These are phyloP conservation scores for Bradypodion pumilum DNA, from an alignment of 2,797 vertebrate genomes.

Conservation along the genomic window DNA sequence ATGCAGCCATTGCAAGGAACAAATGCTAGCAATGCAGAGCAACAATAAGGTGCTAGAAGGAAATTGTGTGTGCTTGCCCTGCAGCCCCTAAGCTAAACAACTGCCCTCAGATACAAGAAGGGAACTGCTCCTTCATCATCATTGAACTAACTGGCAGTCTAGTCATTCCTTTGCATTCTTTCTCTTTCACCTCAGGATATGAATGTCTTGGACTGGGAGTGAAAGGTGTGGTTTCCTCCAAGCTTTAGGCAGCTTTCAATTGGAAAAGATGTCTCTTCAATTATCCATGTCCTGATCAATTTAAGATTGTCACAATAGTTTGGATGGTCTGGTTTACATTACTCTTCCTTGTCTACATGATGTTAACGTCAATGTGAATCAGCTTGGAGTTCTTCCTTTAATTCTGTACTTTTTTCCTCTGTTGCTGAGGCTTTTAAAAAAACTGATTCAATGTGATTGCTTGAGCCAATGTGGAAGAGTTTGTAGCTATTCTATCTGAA, in stretches of 20 bases:
- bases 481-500: too few species aligned
- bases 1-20: neutral
- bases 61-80: neutral
- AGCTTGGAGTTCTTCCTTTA: too few species aligned
- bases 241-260: neutral
- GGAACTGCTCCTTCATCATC: neutral
- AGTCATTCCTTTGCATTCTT: neutral
- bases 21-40: neutral
- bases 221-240: neutral
- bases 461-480: too few species aligned
- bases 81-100: neutral
- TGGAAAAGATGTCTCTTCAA: neutral
- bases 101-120: neutral
- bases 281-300: neutral
- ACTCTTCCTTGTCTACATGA: too few species aligned
- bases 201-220: neutral
- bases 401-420: too few species aligned
- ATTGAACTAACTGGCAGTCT: neutral
- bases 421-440: too few species aligned
- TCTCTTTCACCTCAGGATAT: neutral
- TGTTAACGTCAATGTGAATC: too few species aligned
- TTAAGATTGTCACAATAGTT: too few species aligned
- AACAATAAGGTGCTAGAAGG: neutral
- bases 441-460: too few species aligned
- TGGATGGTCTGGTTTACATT: neutral